Percentiles rank a stretch among this genome's conserved stretches.
These are phyloP conservation scores for Holacanthus passer DNA, from an alignment of 2,113 vertebrate species.

Conservation along the genomic window DNA sequence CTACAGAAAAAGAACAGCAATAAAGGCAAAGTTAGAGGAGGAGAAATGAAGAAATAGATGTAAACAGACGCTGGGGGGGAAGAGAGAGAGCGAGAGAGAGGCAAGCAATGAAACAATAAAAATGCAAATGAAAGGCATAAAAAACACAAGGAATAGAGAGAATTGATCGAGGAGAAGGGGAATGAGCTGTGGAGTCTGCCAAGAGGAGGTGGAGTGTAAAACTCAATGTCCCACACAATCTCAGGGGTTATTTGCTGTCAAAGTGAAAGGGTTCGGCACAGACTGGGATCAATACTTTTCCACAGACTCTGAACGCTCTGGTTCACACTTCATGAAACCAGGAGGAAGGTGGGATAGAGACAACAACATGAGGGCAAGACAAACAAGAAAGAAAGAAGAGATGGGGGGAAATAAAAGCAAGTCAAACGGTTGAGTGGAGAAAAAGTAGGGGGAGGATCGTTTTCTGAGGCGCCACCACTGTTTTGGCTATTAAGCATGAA, in stretches of 20 bases:
- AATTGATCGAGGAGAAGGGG: slow-evolving; percentile 54
- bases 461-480: slow-evolving; percentile 58
- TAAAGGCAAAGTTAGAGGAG: slow-evolving; percentile 54
- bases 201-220: slow-evolving; percentile 50
- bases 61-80: slow-evolving; percentile 54
- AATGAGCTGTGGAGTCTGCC: slow-evolving; percentile 50
- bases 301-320: slow-evolving; percentile 1
- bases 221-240: slow-evolving; percentile 40
- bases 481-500: slow-evolving; percentile 65
- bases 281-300: slow-evolving; percentile 54
- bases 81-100: slow-evolving; percentile 15
- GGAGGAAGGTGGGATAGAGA: slow-evolving; percentile 3
- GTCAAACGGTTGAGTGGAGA: slow-evolving; percentile 6
- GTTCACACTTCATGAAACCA: slow-evolving; percentile 18
- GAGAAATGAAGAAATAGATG: slow-evolving; percentile 64
- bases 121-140: slow-evolving; percentile 76
- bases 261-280: slow-evolving; percentile 20
- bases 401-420: slow-evolving; percentile 25
- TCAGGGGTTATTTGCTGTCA: slow-evolving; percentile 43
- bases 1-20: slow-evolving; percentile 27
- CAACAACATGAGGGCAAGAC: not conserved
- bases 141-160: slow-evolving; percentile 54
- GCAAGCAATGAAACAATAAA: slow-evolving; percentile 77
- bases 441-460: slow-evolving; percentile 44
- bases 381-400: not conserved